These are phyloP conservation scores for Cygnus olor DNA, from an alignment of 2,797 vertebrate genomes.

Conservation along the genomic window DNA sequence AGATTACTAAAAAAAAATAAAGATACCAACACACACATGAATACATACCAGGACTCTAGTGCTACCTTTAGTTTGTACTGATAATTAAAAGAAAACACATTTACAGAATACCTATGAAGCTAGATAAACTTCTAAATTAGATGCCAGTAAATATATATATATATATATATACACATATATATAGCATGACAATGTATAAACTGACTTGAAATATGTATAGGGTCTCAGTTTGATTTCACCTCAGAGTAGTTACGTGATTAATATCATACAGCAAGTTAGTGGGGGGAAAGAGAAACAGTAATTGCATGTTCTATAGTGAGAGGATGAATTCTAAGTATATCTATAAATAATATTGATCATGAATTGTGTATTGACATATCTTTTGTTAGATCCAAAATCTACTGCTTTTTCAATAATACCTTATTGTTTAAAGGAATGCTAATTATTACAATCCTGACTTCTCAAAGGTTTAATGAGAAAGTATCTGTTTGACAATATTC, in stretches of 20 bases:
- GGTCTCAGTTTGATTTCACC: neutral
- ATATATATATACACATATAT: neutral
- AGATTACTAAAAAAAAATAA: neutral
- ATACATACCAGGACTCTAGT: fast-evolving
- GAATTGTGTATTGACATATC: neutral
- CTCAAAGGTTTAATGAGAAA: neutral
- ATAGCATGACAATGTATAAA: neutral
- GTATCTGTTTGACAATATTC: neutral
- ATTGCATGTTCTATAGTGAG: neutral
- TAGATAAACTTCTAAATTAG: neutral
- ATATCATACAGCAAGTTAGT: neutral
- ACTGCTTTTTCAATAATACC: neutral
- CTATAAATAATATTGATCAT: neutral
- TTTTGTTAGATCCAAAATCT: neutral
- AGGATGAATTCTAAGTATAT: neutral
- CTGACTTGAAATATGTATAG: neutral
- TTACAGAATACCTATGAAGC: neutral
- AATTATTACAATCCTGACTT: neutral
- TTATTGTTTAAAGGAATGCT: neutral
- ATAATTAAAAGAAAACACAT: neutral
- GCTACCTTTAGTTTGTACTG: neutral
- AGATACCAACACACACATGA: neutral
- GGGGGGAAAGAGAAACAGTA: neutral
- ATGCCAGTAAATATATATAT: neutral
- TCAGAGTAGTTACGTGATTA: neutral